Conservation (phyloP, 1,140 invertebrate genomes). For the Solenopsis fugax region DNA sequence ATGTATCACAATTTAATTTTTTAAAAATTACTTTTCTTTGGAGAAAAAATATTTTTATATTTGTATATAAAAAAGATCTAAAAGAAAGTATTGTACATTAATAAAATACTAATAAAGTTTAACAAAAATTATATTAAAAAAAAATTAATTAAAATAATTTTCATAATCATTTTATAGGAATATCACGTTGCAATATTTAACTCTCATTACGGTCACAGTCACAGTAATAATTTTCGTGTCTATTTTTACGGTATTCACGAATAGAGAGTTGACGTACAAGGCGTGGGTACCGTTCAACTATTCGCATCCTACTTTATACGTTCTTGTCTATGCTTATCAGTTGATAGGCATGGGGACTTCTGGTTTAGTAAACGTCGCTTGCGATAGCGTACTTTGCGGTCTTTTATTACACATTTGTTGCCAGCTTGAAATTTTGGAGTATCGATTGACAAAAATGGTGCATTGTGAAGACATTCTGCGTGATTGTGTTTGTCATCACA, state of each 20-base stretch:
- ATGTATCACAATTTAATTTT: slow-evolving; percentile 16
- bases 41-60: background rate
- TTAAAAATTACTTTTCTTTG: background rate
- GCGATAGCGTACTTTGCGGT: slow-evolving; percentile 61
- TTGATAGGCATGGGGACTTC: slow-evolving; percentile 37
- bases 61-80: background rate
- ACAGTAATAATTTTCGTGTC: background rate
- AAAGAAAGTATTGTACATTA: background rate
- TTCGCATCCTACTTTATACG: slow-evolving; percentile 5
- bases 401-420: slow-evolving; percentile 64
- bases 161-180: slow-evolving; percentile 22
- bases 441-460: slow-evolving; percentile 54
- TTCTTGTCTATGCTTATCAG: slow-evolving; percentile 53
- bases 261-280: slow-evolving; percentile 32
- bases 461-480: background rate
- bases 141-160: slow-evolving; percentile 30
- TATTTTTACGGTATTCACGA: background rate
- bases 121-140: background rate
- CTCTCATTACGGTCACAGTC: background rate
- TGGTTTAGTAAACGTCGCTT: slow-evolving; percentile 44
- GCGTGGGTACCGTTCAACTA: slow-evolving; percentile 58
- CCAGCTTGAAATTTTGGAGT: slow-evolving; percentile 66
- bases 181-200: background rate
- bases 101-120: background rate
- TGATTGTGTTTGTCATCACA: slow-evolving; percentile 42